phyloP scores from a whole-genome alignment of 2,797 vertebrate genomes.

The Etheostoma perlongum region DNA sequence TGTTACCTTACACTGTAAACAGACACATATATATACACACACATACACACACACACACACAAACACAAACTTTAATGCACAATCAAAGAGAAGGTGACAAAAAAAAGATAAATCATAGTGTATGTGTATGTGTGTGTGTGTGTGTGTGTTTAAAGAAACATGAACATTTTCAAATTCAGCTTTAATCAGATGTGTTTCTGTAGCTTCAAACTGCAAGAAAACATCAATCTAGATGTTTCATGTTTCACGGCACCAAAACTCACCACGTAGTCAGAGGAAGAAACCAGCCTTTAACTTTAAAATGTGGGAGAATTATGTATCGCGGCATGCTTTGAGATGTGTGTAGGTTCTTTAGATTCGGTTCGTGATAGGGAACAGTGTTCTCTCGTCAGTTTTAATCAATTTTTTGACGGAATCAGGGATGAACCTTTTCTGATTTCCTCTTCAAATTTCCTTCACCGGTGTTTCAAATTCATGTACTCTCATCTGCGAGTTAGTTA shows the following conservation, averaged over 20 bases:
- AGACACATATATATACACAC: constrained; percentile 1
- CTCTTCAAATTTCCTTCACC: neutral
- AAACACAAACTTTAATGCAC: too few relatives aligned
- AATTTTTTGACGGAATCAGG: constrained; percentile 7
- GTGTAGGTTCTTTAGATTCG: constrained; percentile 2
- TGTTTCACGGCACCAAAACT: constrained; percentile 1
- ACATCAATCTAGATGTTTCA: neutral
- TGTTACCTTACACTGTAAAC: constrained; percentile 26
- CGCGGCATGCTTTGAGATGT: neutral
- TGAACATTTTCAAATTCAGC: neutral
- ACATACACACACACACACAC: constrained; percentile 14
- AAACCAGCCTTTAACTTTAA: constrained; percentile 9
- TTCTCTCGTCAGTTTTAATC: constrained; percentile 33
- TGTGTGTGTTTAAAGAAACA: constrained; percentile 2
- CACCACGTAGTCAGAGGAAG: neutral
- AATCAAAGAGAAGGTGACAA: too few relatives aligned
- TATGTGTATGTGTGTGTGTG: neutral
- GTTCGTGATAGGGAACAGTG: constrained; percentile 3
- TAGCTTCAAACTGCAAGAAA: constrained; percentile 12
- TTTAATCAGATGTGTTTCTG: constrained; percentile 18
- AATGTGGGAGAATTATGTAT: constrained; percentile 28
- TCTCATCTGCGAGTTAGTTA: neutral
- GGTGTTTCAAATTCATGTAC: neutral
- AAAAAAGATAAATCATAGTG: too few relatives aligned
- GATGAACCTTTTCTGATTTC: constrained; percentile 15